Evolutionary conservation across 2,797 vertebrate species (phyloP).

Genomic region (Tragopan temminckii): DNA sequence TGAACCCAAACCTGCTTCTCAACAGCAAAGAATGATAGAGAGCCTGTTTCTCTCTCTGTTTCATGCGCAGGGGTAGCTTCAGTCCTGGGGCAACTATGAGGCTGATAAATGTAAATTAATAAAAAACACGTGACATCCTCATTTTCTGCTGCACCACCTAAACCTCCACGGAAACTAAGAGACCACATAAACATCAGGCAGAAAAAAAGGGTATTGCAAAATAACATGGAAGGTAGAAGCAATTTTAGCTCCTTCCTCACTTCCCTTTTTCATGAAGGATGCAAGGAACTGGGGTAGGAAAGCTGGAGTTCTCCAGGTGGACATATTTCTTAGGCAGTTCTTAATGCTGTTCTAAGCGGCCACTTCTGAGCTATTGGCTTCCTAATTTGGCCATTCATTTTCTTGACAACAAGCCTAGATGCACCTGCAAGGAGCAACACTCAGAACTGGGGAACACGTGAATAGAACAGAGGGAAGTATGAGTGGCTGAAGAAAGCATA

Average conservation of each 20-base stretch:
- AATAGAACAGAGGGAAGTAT: background rate
- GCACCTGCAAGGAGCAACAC: accelerated
- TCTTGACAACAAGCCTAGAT: background rate
- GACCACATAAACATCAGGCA: background rate
- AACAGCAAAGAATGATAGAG: background rate
- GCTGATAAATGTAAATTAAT: background rate
- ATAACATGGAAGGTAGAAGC: background rate
- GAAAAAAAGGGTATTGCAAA: background rate
- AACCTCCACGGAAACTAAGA: background rate
- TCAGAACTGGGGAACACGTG: background rate
- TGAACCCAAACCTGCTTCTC: conserved; percentile 14
- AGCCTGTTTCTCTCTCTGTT: background rate
- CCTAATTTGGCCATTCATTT: background rate
- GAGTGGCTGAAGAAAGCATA: background rate
- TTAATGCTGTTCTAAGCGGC: background rate
- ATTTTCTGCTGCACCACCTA: background rate
- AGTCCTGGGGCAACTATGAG: background rate
- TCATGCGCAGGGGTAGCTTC: background rate
- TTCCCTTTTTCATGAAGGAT: background rate
- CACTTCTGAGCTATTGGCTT: background rate
- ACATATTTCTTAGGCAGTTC: background rate
- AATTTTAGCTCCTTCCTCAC: background rate
- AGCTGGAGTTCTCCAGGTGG: background rate
- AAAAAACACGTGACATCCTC: background rate
- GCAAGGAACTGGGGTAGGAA: background rate